phyloP scores from a whole-genome alignment of 2,797 vertebrate species.

The Ciconia nigra region DNA sequence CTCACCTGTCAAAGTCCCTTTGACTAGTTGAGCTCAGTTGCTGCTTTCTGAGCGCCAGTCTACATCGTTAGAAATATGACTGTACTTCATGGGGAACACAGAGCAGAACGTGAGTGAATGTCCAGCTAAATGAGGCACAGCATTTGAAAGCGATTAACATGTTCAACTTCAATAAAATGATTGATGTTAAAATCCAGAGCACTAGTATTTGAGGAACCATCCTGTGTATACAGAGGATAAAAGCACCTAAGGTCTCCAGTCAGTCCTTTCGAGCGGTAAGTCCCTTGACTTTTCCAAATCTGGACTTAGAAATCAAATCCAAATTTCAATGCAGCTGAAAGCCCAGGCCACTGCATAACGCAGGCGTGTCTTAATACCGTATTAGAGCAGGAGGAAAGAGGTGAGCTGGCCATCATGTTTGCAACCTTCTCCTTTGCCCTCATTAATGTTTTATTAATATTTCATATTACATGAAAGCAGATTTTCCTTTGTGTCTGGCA shows the following conservation, averaged over 20 bases:
- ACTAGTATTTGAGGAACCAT: background rate
- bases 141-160: background rate
- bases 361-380: background rate
- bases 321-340: background rate
- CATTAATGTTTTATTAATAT: slow-evolving; percentile 34
- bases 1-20: background rate
- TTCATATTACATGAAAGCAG: background rate
- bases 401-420: background rate
- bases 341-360: background rate
- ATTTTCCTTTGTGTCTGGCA: slow-evolving; percentile 9
- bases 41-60: background rate
- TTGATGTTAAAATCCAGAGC: background rate
- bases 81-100: background rate
- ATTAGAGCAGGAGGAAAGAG: background rate
- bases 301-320: background rate
- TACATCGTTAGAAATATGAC: background rate
- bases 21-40: background rate
- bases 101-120: background rate
- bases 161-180: background rate
- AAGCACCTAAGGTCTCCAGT: background rate
- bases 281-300: background rate
- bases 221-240: background rate
- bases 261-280: background rate
- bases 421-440: background rate
- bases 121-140: background rate